Percentiles rank a stretch among this genome's conserved stretches.
phyloP scores from a whole-genome alignment of 2,888 invertebrate species.

The Mythimna albipuncta region DNA sequence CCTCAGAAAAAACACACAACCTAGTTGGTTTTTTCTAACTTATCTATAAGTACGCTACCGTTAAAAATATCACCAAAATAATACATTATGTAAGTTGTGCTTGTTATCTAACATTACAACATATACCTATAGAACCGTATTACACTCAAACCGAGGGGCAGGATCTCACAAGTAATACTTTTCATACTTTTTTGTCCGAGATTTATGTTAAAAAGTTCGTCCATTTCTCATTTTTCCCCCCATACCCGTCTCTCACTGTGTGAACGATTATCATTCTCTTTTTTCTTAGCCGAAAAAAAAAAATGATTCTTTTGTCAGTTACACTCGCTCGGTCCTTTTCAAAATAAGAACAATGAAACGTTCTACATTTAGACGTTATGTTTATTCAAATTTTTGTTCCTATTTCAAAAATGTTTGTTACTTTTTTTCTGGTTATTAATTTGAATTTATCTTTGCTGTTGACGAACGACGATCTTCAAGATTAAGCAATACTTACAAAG shows the following conservation, averaged over 20 bases:
- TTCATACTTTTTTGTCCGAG: constrained; percentile 80
- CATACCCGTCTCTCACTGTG: constrained; percentile 76
- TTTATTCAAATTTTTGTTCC: constrained; percentile 60
- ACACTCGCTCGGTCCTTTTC: constrained; percentile 67
- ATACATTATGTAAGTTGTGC: not conserved
- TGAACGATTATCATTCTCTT: constrained; percentile 88
- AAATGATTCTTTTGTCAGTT: constrained; percentile 73
- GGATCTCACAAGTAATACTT: constrained; percentile 84
- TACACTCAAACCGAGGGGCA: constrained; percentile 68
- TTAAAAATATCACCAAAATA: not conserved
- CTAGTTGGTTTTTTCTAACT: not conserved
- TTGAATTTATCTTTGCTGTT: constrained; percentile 34
- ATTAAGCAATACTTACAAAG: not conserved
- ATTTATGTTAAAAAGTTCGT: constrained; percentile 89
- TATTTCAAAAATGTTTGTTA: constrained; percentile 41
- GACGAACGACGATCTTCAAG: not conserved
- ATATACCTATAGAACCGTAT: constrained; percentile 54
- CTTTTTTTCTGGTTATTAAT: constrained; percentile 43
- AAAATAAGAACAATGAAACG: constrained; percentile 67
- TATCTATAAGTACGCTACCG: not conserved
- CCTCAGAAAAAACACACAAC: not conserved
- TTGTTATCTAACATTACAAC: constrained; percentile 28
- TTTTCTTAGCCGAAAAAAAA: constrained; percentile 66
- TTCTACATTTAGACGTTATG: constrained; percentile 63
- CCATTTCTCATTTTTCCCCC: constrained; percentile 87